Conservation (phyloP, 2,888 invertebrate genomes). For the Dasypolia templi region DNA sequence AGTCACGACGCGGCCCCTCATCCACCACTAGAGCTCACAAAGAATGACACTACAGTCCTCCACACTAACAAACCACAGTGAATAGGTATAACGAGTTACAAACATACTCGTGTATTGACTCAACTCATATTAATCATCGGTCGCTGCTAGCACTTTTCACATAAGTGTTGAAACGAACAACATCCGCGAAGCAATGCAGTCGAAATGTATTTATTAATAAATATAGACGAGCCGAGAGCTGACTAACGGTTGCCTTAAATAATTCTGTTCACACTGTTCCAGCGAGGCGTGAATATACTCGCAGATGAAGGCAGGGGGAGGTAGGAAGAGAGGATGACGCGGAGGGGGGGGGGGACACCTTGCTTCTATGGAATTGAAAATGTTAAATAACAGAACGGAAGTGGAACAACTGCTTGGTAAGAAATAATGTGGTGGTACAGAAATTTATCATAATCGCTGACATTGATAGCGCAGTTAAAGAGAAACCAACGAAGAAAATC, state of each 20-base stretch:
- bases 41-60: background rate
- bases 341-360: background rate
- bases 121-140: constrained; percentile 39
- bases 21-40: constrained; percentile 5
- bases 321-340: background rate
- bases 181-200: constrained; percentile 46
- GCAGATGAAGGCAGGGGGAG: background rate
- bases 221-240: constrained; percentile 46
- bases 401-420: too few relatives aligned
- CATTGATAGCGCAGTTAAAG: background rate
- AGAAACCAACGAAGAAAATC: background rate
- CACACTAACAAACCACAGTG: constrained; percentile 3
- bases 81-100: constrained; percentile 8
- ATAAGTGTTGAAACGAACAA: constrained; percentile 50
- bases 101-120: constrained; percentile 25
- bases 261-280: constrained; percentile 40
- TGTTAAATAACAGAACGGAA: background rate
- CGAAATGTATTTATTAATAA: constrained; percentile 51
- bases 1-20: constrained; percentile 9
- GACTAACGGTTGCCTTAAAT: constrained; percentile 36
- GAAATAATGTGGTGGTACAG: background rate
- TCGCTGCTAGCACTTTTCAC: constrained; percentile 42
- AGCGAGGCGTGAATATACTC: constrained; percentile 10
- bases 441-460: background rate
- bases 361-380: background rate